Evolutionary conservation across 2,888 invertebrate species (phyloP), one percentile per base, ranked within the genome.

Genomic region (Dryocosmus kuriphilus): DNA sequence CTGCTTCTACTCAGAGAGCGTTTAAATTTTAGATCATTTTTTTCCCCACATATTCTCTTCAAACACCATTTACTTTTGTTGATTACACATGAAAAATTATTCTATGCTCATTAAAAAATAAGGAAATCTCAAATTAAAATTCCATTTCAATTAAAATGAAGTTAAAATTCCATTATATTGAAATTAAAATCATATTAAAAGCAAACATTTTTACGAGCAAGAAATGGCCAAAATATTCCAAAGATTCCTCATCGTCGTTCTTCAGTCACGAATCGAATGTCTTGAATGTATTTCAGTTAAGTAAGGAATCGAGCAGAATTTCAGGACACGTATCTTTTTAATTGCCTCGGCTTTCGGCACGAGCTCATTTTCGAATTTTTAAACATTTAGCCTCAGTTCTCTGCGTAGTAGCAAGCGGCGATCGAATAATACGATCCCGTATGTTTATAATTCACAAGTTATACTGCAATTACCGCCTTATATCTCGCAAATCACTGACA

Each of bases 281-380:
- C 80, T 79, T 76, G 80, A 79, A 77, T 74, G 73, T 78, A 65
- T 77, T 81, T 81, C 78, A 79, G 79, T 79, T 79, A 81, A 80
- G 77, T 78, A 27, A 57, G 57, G 79, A 80, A 77, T 67, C 79
- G 65, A 51, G 67, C 74, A n/a, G 77, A 76, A 79, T 78, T 79
- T 76, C 79, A 71, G 79, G 81, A 79, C 80, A 80, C 77, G 81
- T 77, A 65, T 80, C 74, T 78, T 75, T 76, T 67, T 83, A 83
- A 82, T 82, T 83, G 80, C 77, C 63, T 63, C 74, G 74, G 79
- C 77, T 80, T 77, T 78, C 76, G 74, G 67, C 80, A 79, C 79
- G 79, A 35, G 74, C 73, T 61, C n/a, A 22, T 61, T 61, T 81
- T 82, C 81, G 80, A 77, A 82, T 82, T 80, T 80, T 78, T 71